These are phyloP conservation scores for Eudasyphora cyanicolor DNA, from an alignment of 2,888 invertebrate genomes.

Conservation along the genomic window DNA sequence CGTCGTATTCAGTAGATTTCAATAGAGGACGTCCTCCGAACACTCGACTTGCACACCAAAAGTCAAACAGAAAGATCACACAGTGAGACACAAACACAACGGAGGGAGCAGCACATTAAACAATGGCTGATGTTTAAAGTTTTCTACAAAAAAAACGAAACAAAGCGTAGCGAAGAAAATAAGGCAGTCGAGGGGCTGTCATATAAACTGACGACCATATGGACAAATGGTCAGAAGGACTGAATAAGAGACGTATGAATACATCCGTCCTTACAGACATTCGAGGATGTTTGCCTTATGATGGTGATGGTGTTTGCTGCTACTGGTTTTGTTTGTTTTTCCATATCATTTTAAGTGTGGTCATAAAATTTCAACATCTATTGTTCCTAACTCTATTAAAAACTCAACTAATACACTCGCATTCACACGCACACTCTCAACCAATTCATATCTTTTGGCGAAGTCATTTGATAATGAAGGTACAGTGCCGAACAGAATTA, in stretches of 20 bases:
- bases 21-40: background rate
- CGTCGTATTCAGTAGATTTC: background rate
- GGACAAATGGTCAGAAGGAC: slow-evolving; percentile 20
- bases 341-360: slow-evolving; percentile 52
- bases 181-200: background rate
- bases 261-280: background rate
- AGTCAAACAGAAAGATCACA: slow-evolving; percentile 20
- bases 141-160: background rate
- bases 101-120: slow-evolving; percentile 43
- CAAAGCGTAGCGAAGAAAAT: background rate
- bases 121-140: slow-evolving; percentile 40
- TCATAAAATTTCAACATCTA: slow-evolving; percentile 57
- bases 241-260: background rate
- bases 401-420: slow-evolving; percentile 8
- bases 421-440: background rate
- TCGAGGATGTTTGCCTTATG: background rate
- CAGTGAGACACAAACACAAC: background rate
- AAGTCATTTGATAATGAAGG: background rate
- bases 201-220: background rate
- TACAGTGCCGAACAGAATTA: background rate
- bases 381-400: slow-evolving; percentile 41
- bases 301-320: slow-evolving; percentile 28
- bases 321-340: slow-evolving; percentile 48
- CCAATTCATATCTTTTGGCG: slow-evolving; percentile 19
- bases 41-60: background rate